These are phyloP conservation scores for Polyommatus iphigenia DNA, from an alignment of 2,888 invertebrate genomes.

Conservation along the genomic window DNA sequence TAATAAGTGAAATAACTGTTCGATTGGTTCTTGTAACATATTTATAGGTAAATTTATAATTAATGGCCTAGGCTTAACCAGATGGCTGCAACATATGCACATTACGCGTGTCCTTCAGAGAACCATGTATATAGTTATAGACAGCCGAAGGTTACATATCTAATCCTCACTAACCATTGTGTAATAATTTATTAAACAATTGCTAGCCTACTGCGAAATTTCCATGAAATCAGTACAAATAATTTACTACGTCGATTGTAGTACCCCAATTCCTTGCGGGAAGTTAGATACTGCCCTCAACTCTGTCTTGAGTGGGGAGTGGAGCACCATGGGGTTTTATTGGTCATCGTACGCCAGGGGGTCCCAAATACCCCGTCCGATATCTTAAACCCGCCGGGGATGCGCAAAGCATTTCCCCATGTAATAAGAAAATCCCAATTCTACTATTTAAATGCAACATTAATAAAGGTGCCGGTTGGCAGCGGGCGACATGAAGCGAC, in stretches of 20 bases:
- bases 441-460: too few species aligned
- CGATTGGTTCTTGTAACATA: not conserved
- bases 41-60: not conserved
- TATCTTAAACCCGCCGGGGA: too few species aligned
- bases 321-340: too few species aligned
- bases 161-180: not conserved
- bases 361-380: too few species aligned
- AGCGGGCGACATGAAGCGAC: too few species aligned
- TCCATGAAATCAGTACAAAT: not conserved
- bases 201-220: not conserved
- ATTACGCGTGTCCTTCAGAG: not conserved
- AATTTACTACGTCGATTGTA: not conserved
- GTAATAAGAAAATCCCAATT: too few species aligned
- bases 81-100: not conserved
- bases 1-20: not conserved
- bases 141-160: not conserved
- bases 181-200: not conserved
- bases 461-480: too few species aligned
- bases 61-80: not conserved
- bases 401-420: too few species aligned
- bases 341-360: too few species aligned
- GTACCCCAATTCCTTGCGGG: not conserved
- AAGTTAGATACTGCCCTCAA: too few species aligned
- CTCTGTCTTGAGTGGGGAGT: not conserved
- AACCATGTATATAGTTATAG: not conserved